These are phyloP conservation scores for Spizella passerina DNA, from an alignment of 2,797 vertebrate genomes.

Conservation along the genomic window DNA sequence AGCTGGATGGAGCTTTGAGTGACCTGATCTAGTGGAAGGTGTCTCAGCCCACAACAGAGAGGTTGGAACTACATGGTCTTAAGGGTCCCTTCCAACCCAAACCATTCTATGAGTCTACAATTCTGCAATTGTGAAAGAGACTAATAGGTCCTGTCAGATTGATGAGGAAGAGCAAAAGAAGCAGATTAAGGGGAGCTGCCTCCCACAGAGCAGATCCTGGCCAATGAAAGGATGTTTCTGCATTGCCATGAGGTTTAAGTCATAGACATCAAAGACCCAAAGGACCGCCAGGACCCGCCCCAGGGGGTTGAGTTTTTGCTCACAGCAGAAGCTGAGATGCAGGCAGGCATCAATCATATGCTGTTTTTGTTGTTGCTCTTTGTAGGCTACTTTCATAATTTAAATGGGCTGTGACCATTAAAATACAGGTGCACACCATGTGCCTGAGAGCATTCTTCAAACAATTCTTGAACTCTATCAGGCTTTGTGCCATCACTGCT, in stretches of 20 bases:
- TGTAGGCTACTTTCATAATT: not conserved
- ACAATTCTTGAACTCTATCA: not conserved
- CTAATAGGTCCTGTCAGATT: not conserved
- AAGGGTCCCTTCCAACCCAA: not conserved
- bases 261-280: not conserved
- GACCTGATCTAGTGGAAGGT: not conserved
- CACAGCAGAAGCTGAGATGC: not conserved
- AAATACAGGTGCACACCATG: not conserved
- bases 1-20: not conserved
- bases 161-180: not conserved
- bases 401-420: not conserved
- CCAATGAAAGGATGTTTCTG: not conserved
- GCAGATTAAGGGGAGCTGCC: not conserved
- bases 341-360: not conserved
- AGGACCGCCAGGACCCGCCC: accelerated
- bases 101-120: not conserved
- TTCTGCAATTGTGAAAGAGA: not conserved
- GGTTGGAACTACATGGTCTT: not conserved
- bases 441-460: not conserved
- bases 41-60: not conserved
- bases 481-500: not conserved
- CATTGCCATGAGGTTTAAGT: not conserved
- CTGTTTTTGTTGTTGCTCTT: not conserved
- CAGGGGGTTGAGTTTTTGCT: not conserved
- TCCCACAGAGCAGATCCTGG: accelerated